Evolutionary conservation across 1,140 invertebrate genomes (phyloP), one percentile per base, ranked within the genome.

Genomic region (Hetaerina americana): DNA sequence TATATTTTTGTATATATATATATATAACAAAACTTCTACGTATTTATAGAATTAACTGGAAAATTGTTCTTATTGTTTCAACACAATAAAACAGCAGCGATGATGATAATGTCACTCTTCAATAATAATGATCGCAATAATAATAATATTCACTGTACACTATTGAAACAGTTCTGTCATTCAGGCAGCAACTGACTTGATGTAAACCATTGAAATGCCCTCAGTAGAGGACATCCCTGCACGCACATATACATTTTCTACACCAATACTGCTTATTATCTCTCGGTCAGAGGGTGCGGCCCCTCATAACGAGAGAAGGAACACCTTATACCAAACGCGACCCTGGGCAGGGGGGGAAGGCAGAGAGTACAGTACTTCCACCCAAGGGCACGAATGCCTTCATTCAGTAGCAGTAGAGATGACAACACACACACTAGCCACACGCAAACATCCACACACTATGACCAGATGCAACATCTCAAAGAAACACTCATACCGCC

Each of bases 61-160:
- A 57, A 57, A 57, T 57, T 57, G 40, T 57, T n/a, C 40, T 57
- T 57, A 57, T 57, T 57, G 40, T 57, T 57, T 57, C 40, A 57
- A 57, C 40, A 57, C 40, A 57, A 57, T 57, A 57, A 57, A 57
- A 57, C 40, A 57, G 40, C 40, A 57, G 40, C 40, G 22, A 57
- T 57, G 40, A 57, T 57, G 40, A 57, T 57, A 57, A n/a, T 57
- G 40, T 57, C 40, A 57, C 22, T 57, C 40, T 10, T 57, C 40
- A 57, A 57, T 57, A 57, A 57, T 57, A 57, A 57, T 57, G 15
- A 57, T 57, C 40, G 10, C 22, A 57, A 40, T 40, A 40, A 40
- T 40, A 40, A 57, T 57, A 57, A 57, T 57, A 57, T 57, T 57
- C 40, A 57, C 40, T 57, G 40, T 57, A 57, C 40, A 57, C 40